Percentiles rank a stretch among this genome's conserved stretches.
Conservation (phyloP, 2,888 invertebrate genomes). For the Liodrosophila aerea region DNA sequence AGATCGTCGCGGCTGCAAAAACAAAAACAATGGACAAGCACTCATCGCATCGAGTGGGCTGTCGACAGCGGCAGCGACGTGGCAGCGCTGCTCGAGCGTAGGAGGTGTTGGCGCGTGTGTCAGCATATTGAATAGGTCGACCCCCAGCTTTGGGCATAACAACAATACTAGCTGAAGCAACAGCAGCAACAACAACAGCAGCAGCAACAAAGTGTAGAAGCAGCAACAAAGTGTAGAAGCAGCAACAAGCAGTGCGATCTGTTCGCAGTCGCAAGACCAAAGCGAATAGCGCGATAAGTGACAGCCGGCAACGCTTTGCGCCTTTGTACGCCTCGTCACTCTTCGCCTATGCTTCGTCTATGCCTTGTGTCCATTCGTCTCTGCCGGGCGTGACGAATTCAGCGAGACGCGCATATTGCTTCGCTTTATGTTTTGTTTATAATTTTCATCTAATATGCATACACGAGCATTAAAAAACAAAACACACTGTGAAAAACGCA, state of each 20-base stretch:
- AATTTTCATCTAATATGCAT: constrained; percentile 76
- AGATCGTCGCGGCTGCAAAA: constrained; percentile 31
- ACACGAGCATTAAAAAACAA: constrained; percentile 12
- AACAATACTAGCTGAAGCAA: constrained; percentile 44
- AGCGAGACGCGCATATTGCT: constrained; percentile 55
- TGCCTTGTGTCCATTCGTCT: constrained; percentile 23
- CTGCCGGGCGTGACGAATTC: constrained; percentile 72
- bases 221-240: constrained; percentile 16
- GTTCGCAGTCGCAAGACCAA: constrained; percentile 35
- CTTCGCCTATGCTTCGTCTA: neutral
- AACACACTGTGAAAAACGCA: neutral
- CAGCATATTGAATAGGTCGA: constrained; percentile 79
- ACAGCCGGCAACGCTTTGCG: constrained; percentile 28
- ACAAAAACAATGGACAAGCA: constrained; percentile 64
- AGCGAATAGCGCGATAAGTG: constrained; percentile 47
- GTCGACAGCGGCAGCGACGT: constrained; percentile 22
- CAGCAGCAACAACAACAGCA: constrained; percentile 3
- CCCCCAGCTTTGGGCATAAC: constrained; percentile 72
- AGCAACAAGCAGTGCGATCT: constrained; percentile 32
- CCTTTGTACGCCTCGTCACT: neutral
- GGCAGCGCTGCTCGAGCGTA: constrained; percentile 57
- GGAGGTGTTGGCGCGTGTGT: constrained; percentile 79
- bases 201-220: constrained; percentile 2
- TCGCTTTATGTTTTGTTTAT: constrained; percentile 72
- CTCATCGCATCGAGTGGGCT: constrained; percentile 63